Conservation (phyloP, 1,140 invertebrate genomes). For the Panulirus ornatus region DNA sequence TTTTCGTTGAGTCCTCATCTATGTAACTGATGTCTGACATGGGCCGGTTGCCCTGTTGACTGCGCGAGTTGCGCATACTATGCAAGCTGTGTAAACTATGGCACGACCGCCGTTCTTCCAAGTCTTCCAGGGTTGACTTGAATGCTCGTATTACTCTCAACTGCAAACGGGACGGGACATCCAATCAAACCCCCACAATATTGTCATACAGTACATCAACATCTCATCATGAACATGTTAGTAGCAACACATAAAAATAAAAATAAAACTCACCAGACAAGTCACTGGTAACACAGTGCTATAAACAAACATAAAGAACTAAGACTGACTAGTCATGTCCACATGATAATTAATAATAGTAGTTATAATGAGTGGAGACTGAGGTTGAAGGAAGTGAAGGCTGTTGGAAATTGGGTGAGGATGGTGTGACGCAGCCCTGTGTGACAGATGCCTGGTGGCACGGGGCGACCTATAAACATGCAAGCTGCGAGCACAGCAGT, state of each 20-base stretch:
- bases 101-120: conserved; percentile 98
- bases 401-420: conserved; percentile 72
- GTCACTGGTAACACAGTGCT: conserved; percentile 72
- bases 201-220: conserved; percentile 69
- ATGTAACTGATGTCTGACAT: conserved; percentile 94
- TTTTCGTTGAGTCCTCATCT: conserved; percentile 86
- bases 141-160: conserved; percentile 99
- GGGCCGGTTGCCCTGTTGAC: conserved; percentile 87
- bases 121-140: conserved; percentile 99
- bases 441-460: conserved; percentile 64
- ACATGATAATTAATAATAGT: conserved; percentile 70
- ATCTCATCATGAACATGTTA: conserved; percentile 72
- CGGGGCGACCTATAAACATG: conserved; percentile 64
- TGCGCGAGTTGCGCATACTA: conserved; percentile 92
- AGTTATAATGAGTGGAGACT: conserved; percentile 68
- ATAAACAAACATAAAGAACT: conserved; percentile 67
- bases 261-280: conserved; percentile 74
- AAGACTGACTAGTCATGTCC: conserved; percentile 70
- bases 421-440: conserved; percentile 70
- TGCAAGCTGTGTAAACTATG: conserved; percentile 98
- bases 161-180: conserved; percentile 86
- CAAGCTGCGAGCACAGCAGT: conserved; percentile 74
- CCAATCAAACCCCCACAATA: conserved; percentile 76
- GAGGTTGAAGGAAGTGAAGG: conserved; percentile 71
- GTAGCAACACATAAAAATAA: conserved; percentile 72